Conservation (phyloP, 2,888 invertebrate genomes). For the Acleris sparsana region DNA sequence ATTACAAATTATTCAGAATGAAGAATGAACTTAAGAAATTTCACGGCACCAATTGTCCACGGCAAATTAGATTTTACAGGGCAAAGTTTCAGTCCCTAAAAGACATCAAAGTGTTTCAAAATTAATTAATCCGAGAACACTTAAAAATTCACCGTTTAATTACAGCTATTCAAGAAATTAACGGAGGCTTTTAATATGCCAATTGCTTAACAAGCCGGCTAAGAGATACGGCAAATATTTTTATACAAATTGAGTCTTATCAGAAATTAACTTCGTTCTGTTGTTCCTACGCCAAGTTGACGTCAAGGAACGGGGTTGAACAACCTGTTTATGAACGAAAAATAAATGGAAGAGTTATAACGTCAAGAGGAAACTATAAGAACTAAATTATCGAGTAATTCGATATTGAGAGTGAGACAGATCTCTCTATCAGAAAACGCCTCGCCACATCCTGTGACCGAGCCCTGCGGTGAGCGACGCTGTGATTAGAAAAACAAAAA, state of each 20-base stretch:
- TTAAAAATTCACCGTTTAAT: conserved; percentile 12
- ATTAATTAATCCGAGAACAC: conserved; percentile 1
- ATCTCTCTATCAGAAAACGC: conserved; percentile 11
- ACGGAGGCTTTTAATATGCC: conserved; percentile 16
- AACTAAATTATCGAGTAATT: conserved; percentile 23
- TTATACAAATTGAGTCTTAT: conserved; percentile 8
- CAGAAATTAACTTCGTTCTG: conserved; percentile 8
- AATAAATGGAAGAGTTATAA: conserved; percentile 7
- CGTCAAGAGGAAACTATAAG: conserved; percentile 18
- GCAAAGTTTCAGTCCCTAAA: background rate
- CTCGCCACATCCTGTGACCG: conserved; percentile 56
- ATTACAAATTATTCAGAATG: too few relatives aligned
- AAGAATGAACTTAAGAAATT: background rate
- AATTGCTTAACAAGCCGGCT: conserved; percentile 10
- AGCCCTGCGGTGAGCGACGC: conserved; percentile 46
- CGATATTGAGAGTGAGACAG: conserved; percentile 23
- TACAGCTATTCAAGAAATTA: conserved; percentile 12
- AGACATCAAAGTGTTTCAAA: background rate
- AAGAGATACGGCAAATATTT: conserved; percentile 12
- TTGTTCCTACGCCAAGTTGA: conserved; percentile 5
- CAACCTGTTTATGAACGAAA: background rate
- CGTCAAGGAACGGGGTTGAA: conserved; percentile 20
- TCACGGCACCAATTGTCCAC: background rate
- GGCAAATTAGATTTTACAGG: background rate
- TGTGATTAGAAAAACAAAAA: conserved; percentile 20